phyloP scores from a whole-genome alignment of 2,888 invertebrate genomes.

The Euclidia mi region DNA sequence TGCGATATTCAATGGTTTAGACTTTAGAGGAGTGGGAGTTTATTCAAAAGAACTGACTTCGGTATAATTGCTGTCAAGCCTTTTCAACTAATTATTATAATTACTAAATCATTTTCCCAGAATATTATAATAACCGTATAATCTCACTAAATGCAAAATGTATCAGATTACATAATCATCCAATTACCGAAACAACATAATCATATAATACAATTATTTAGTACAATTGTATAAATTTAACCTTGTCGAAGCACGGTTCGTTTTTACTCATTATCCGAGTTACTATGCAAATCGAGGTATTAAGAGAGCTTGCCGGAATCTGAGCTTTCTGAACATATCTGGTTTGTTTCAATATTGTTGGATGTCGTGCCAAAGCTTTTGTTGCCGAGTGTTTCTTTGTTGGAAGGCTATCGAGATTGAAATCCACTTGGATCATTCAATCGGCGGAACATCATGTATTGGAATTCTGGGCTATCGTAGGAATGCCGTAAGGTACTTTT shows the following conservation, averaged over 20 bases:
- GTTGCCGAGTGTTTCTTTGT: conserved; percentile 36
- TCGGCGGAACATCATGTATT: no score
- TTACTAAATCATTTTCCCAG: no score
- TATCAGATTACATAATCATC: no score
- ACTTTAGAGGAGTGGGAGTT: no score
- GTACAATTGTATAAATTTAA: not conserved
- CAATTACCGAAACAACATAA: not conserved
- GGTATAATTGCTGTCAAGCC: no score
- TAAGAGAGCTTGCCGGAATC: conserved; percentile 15
- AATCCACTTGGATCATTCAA: conserved; percentile 31
- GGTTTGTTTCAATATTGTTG: conserved; percentile 19
- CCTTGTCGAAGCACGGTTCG: not conserved
- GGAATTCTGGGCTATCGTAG: no score
- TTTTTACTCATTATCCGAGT: not conserved
- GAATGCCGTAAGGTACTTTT: no score
- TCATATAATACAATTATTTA: not conserved
- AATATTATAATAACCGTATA: no score
- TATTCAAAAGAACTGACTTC: no score
- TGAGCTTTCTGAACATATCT: not conserved
- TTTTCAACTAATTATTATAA: no score
- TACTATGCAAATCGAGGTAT: conserved; percentile 29
- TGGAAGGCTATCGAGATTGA: conserved; percentile 31
- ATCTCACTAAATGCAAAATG: no score
- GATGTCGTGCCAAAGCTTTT: conserved; percentile 18
- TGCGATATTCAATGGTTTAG: no score